Evolutionary conservation across 2,113 vertebrate species (phyloP).

Genomic region (Tinamus guttatus): DNA sequence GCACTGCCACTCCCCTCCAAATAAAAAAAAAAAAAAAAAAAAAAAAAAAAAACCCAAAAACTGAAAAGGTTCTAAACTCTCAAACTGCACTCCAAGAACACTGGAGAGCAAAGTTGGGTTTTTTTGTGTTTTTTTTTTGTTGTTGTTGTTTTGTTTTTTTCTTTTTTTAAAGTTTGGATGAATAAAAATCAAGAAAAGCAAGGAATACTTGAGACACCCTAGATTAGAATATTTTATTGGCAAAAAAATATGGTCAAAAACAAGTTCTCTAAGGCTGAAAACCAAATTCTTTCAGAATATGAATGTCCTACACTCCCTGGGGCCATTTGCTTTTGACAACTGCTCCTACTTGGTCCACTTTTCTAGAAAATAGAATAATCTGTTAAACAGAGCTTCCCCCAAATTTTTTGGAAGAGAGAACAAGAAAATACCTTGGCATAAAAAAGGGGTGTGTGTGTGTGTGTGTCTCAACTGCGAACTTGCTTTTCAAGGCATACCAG

Average conservation of each 20-base stretch:
- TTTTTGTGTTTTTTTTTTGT: too few species aligned
- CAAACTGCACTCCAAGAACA: not conserved
- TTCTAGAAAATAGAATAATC: not conserved
- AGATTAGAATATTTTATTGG: not conserved
- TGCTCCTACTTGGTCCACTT: not conserved
- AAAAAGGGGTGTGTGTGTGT: not conserved
- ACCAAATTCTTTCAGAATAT: not conserved
- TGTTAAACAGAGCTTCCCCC: not conserved
- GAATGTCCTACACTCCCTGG: not conserved
- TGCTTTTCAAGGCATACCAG: not conserved
- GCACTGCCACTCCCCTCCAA: not conserved
- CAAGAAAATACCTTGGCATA: not conserved
- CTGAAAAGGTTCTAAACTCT: too few species aligned
- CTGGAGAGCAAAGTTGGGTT: not conserved
- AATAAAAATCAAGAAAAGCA: not conserved
- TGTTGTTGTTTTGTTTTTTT: too few species aligned
- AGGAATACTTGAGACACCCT: not conserved
- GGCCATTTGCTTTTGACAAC: not conserved
- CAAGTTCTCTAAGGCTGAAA: too few species aligned
- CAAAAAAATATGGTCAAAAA: not conserved
- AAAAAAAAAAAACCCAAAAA: fast-evolving
- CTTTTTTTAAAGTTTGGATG: not conserved
- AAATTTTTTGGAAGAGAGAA: not conserved
- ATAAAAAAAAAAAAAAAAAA: fast-evolving
- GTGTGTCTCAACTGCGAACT: not conserved